Base-by-base conservation (phyloP, 2,797 vertebrate genomes). In the Muscicapa comitata region DNA sequence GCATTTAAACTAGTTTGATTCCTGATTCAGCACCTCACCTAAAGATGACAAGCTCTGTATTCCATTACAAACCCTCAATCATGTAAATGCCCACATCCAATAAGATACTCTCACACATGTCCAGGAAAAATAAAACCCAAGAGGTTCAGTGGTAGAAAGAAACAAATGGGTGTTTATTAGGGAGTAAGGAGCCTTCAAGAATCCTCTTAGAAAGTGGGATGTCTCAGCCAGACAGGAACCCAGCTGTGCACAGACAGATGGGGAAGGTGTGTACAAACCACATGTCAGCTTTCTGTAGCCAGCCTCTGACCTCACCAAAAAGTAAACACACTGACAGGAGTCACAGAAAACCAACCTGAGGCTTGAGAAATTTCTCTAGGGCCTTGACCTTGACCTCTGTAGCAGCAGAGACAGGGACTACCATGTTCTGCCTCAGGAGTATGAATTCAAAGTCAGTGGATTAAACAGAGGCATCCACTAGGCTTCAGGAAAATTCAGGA, bases 51-150 rank as follows among this genome's bases (percentile, higher is more conserved):
- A 93, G 81, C 88, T 97, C 94, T 97, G 96, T 95, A 96, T 95
- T 48, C 83, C 96, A 97, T 97, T 95, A 95, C 95, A 90, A 96
- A 95, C 84, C 93, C 92, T 66, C 43, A 31, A 25, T 75, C 18
- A 38, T 50, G 53, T 79, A 73, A 84, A 53, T 76, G 88, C 90
- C 93, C 90, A 93, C 59, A 85, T 75, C 50, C 70, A 72, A 15
- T 59, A 67, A 54, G 25, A 71, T 28, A 75, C 19, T 72, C 28
- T 61, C 38, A 17, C 19, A 68, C 4, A 4, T 38, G 51, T 78
- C 23, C 51, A 83, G n/a, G 50, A 81, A 66, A 81, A 80, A 68
- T 15, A 38, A 91, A 88, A n/a, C 2, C 5, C 4, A 4, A 48
- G 4, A 63, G 43, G 37, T 20, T 83, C 57, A 67, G 50, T 19